Evolutionary conservation across 2,888 invertebrate species (phyloP), one percentile per base, ranked within the genome.

Genomic region (Scaptomyza tumidula): DNA sequence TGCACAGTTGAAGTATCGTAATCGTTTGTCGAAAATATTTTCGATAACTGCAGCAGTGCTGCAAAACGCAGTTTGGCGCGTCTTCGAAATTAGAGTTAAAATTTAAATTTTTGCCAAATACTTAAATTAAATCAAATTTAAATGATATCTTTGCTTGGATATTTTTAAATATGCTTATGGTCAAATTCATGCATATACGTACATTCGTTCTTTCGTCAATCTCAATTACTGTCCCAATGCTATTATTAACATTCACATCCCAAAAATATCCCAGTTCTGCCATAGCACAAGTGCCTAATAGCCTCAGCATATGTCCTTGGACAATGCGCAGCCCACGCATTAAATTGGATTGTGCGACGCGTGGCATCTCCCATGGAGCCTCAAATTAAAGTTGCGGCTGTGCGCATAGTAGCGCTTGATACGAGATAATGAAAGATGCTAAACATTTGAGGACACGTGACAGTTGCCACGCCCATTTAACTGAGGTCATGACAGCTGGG

Each of bases 351-450:
- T 62, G 60, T 46, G 43, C 44, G 55, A 48, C 82, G 59, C 75
- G 58, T 82, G 86, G 55, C 73, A 70, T 44, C 67, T 71, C 82
- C 86, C 80, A 70, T 68, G 71, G 83, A 45, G 83, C 43, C 13
- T 4, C 53, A 75, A 85, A 80, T 75, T 74, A 59, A 49, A 65
- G 48, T 49, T 4, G 43, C 56, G 55, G 50, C 11, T 29, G 46
- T 46, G 64, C 37, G n/a, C 35, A 44, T 19, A 53, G 41, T 14
- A 29, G 14, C 46, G 14, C 10, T 46, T 14, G n/a, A 10, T 54
- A 65, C 46, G 39, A 39, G 14, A 14, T 9, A 7, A 39, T 7
- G 6, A 53, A 49, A 24, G 52, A 54, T 44, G 43, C 45, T 44
- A 39, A 35, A 24, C 41, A 53, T 62, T 83, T 75, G 53, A 29